These are phyloP conservation scores for Rhynchophorus ferrugineus DNA, from an alignment of 1,140 invertebrate species.

Conservation along the genomic window DNA sequence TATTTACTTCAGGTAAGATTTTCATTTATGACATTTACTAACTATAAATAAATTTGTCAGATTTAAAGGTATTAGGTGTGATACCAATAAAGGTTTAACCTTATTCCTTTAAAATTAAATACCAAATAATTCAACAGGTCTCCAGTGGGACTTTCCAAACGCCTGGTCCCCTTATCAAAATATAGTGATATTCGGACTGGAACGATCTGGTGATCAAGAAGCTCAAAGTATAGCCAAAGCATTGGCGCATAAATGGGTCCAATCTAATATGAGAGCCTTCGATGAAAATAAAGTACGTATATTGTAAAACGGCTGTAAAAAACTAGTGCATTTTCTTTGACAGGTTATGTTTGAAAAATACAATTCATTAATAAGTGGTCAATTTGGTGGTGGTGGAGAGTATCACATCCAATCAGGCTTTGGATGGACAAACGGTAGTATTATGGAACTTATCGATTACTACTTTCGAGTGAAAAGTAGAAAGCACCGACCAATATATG, in stretches of 20 bases:
- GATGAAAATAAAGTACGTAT: conserved; percentile 20
- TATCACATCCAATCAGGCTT: conserved; percentile 85
- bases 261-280: conserved; percentile 58
- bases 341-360: conserved; percentile 85
- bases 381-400: conserved; percentile 80
- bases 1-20: conserved; percentile 47
- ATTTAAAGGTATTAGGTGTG: too few relatives aligned
- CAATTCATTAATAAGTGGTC: conserved; percentile 58
- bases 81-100: too few relatives aligned
- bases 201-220: conserved; percentile 47
- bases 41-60: conserved; percentile 45
- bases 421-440: conserved; percentile 89
- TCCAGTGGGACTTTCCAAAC: conserved; percentile 89
- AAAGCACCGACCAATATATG: too few relatives aligned
- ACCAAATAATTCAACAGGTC: too few relatives aligned
- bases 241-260: conserved; percentile 65
- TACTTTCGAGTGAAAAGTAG: conserved; percentile 21
- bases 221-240: conserved; percentile 58
- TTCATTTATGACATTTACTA: too few relatives aligned
- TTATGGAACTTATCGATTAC: conserved; percentile 27
- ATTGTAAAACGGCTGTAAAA: neutral
- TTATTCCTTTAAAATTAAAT: too few relatives aligned
- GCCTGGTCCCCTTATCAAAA: conserved; percentile 80
- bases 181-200: conserved; percentile 63
- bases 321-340: neutral